Evolutionary conservation across 2,888 invertebrate genomes (phyloP), one percentile per base, ranked within the genome.

Genomic region (Sipha maydis): DNA sequence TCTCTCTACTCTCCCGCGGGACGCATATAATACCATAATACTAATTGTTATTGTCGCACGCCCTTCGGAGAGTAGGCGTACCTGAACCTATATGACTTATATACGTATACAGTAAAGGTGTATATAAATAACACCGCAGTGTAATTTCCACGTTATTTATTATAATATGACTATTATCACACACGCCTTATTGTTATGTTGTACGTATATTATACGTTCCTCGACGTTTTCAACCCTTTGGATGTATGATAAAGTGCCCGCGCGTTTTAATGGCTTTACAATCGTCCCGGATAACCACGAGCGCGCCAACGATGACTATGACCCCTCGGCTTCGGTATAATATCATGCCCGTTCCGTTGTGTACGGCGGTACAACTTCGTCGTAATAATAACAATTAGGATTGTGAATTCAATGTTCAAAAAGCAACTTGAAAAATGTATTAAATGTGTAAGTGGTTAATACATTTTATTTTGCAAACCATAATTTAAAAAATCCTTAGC

Each of bases 101-200:
- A 17, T 54, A 54, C 54, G 54, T 9, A 9, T 9, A 14, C 54
- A 2, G n/a, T n/a, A n/a, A n/a, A n/a, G n/a, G n/a, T n/a, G n/a
- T n/a, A n/a, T 9, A 48, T 48, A 11, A 48, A 48, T 48, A 48
- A 7, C 38, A 17, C n/a, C 41, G 11, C 28, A 69, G 28, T 48
- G n/a, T 69, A 83, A 83, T 83, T 73, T 73, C 54, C 25, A 31
- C 71, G 54, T 82, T 69, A 82, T 82, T 80, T 67, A 69, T 67
- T 41, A 41, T 28, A 21, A 21, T 41, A 34, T 41, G 48, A 48
- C 48, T 69, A 38, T 41, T 48, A 56, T 28, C 8, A 14, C n/a
- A n/a, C 25, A 41, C 48, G 69, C 69, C 48, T 82, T 69, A 4
- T 80, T 80, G n/a, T 38, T 79, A 41, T 14, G 19, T 54, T 21